These are phyloP conservation scores for Hybognathus amarus DNA, from an alignment of 2,797 vertebrate species.

Conservation along the genomic window DNA sequence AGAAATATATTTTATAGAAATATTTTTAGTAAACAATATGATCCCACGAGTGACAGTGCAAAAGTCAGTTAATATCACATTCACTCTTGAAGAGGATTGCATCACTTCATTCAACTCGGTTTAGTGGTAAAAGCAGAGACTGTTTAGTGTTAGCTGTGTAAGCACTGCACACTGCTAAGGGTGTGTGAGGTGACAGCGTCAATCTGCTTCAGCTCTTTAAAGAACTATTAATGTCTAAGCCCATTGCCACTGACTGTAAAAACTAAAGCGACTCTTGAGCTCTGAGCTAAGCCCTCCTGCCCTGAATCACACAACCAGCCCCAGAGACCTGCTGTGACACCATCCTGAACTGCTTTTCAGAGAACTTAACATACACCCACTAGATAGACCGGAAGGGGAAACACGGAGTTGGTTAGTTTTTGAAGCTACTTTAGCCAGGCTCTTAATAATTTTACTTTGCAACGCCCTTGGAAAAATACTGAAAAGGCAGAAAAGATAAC, in stretches of 20 bases:
- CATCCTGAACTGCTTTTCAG: not conserved
- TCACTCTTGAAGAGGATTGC: not conserved
- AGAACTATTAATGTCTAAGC: conserved; percentile 69
- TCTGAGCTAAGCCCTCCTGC: conserved; percentile 62
- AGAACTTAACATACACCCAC: not conserved
- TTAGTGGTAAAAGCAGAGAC: not conserved
- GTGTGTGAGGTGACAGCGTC: conserved; percentile 25
- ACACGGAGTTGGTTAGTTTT: not conserved
- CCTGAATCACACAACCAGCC: conserved; percentile 22
- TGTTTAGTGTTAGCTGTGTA: conserved; percentile 16
- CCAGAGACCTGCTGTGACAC: not conserved
- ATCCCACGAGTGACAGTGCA: not conserved
- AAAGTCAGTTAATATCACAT: conserved; percentile 6
- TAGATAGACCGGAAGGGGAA: not conserved
- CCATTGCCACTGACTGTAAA: conserved; percentile 53
- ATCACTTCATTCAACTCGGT: not conserved
- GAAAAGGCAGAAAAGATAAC: conserved; percentile 7
- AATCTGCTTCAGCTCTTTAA: conserved; percentile 66
- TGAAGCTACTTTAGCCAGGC: not conserved
- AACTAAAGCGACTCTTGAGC: conserved; percentile 51
- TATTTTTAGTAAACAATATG: not conserved
- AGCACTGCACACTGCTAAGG: not conserved
- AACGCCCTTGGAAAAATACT: not conserved
- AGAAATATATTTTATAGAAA: not conserved
- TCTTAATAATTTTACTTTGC: conserved; percentile 7